Base-by-base conservation (phyloP, 1,140 invertebrate species). In the Vanessa atalanta region DNA sequence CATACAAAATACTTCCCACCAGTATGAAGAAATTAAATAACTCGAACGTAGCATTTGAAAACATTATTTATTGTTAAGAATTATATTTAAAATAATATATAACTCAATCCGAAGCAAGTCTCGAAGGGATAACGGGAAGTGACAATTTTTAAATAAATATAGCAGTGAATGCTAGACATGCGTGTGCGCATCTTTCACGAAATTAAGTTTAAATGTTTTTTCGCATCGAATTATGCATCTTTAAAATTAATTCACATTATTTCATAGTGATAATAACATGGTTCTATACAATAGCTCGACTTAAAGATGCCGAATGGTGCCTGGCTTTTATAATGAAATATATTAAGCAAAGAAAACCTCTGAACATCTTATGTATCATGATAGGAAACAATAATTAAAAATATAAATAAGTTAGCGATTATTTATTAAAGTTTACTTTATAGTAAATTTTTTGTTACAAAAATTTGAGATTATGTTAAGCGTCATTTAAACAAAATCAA, bases 241-340 rank as follows among this genome's bases (percentile, higher is more conserved):
- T 37, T 47, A 60, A 63, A 1, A 6, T 31, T 61, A 64, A 70
- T 70, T 16, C 9, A 15, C 48, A 43, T 47, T 47, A 14, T 47
- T 43, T 57, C 48, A 61, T 37, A 61, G 16, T 57, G 53, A 57
- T 57, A 23, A 55, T 43, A 66, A 43, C 37, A 60, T 6, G 50
- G 61, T 23, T 66, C 51, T 65, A 47, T 43, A 60, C 64, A 61
- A 37, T 67, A 73, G 71, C 71, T 57, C 66, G 23, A 26, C 23
- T 4, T 67, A 71, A 16, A 48, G 20, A 66, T 82, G 77, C 83
- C 85, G 77, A 78, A 75, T 75, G 83, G 85, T 86, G 85, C 83
- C 82, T 88, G 80, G 81, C 83, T 83, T 83, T 82, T 84, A 72
- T 80, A 83, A 51, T 53, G 65, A 53, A 66, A n/a, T 53, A 37